Evolutionary conservation across 2,888 invertebrate genomes (phyloP), one percentile per base, ranked within the genome.

Genomic region (Cephus spinipes): DNA sequence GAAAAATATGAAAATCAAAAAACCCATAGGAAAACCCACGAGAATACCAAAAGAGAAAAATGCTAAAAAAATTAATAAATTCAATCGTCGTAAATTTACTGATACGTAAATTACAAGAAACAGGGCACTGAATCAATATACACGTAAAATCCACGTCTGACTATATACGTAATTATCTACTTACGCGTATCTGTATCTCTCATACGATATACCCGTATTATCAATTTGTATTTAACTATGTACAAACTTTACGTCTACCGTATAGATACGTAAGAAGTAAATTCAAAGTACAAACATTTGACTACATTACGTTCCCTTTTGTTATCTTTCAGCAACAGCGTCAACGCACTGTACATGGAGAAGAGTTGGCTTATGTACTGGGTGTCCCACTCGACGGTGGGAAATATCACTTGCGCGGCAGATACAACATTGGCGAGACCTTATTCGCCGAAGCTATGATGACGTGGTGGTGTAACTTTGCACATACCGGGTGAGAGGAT

Each of bases 381-480:
- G 98, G 98, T 32, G 95, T 96, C 31, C 98, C 98, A 11, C 92
- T 98, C 73, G 95, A 95, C 73, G 89, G 87, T 55, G 94, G 94
- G 9, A 94, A 94, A 85, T 94, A 95, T 85, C 96, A 96, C 85
- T 95, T 95, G 85, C 94, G 94, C 81, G 93, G 94, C 75, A 95
- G 95, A 86, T 98, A 96, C 92, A 96, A 95, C 69, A 94, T 94
- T 79, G 94, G 94, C 79, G 98, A 98, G 92, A 94, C 94, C 87
- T 93, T 96, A 74, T 94, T 98, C 79, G 96, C 97, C 75, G 97
- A 97, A 92, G 95, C 95, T 40, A 94, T 97, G 86, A 98, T 98
- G 96, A 94, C 95, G 83, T 95, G 96, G 91, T 97, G 97, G 96
- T 95, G 96, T 80, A 98, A 98, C 92, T 98, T 98, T 88, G 97